Evolutionary conservation across 2,888 invertebrate species (phyloP), one percentile per base, ranked within the genome.

Genomic region (Sesia bembeciformis): DNA sequence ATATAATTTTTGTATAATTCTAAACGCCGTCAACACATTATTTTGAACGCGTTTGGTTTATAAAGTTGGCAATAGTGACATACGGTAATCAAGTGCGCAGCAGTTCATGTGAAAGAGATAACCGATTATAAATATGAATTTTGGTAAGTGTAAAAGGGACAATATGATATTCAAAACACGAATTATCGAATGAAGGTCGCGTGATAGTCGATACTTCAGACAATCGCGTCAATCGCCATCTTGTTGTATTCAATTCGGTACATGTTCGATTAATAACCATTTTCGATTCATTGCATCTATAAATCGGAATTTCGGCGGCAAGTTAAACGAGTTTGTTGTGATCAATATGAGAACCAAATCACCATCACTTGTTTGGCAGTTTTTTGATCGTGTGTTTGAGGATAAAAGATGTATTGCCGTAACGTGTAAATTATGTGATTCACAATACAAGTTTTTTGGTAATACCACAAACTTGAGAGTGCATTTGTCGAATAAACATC

Each of bases 401-500:
- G 72, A 78, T 62, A 72, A 77, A 39, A 73, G 84, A 70, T 83
- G 85, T 64, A 68, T 79, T 7, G 74, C 79, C 51, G 87, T 89
- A 62, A 63, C 85, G 77, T 89, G 89, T 70, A 86, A 87, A 79
- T 74, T 89, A 62, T 89, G 89, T 73, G 88, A 86, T 59, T 72
- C 74, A 55, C 81, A 84, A 58, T 88, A 88, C 61, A 89, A 88
- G 68, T 89, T 77, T 68, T 88, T 86, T 60, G 88, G 89, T 53
- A 89, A 88, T 66, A 89, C 89, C 3, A 88, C 89, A 3, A 89
- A 89, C 65, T 69, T 88, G 52, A 74, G 86, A 63, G 68, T 78
- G 39, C 89, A 89, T 70, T 67, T 89, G 60, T 75, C 78, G 55
- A 81, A 81, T 57, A 88, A 85, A 65, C 89, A 89, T 67, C 88